phyloP scores from a whole-genome alignment of 1,140 invertebrate genomes.

The Coelopa frigida region DNA sequence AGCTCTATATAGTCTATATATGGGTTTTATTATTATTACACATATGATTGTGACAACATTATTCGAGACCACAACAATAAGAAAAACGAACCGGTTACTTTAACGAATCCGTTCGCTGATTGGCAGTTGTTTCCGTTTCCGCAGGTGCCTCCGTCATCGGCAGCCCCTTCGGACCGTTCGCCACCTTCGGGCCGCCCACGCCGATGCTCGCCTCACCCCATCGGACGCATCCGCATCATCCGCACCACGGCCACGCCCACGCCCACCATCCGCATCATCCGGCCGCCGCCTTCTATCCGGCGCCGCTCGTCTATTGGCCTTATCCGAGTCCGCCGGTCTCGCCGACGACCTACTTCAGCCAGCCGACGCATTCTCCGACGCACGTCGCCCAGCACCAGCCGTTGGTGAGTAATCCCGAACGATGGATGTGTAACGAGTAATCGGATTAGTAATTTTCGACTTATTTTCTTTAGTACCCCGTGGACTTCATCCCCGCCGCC shows the following conservation, averaged over 20 bases:
- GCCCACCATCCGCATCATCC: conserved; percentile 41
- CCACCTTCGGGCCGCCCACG: conserved; percentile 26
- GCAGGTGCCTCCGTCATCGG: conserved; percentile 35
- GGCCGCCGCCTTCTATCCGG: conserved; percentile 47
- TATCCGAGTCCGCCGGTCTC: conserved; percentile 89
- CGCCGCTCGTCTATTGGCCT: conserved; percentile 75
- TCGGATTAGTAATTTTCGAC: neutral
- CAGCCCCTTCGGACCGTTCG: conserved; percentile 34
- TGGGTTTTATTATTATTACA: too few species aligned
- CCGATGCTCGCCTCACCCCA: conserved; percentile 33
- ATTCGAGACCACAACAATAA: too few species aligned
- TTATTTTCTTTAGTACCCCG: conserved; percentile 23
- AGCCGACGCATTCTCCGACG: conserved; percentile 49
- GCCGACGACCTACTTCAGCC: conserved; percentile 72
- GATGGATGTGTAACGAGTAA: neutral
- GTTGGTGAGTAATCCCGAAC: conserved; percentile 40
- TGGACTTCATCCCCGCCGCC: conserved; percentile 25
- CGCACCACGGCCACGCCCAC: conserved; percentile 8
- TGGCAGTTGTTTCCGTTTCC: neutral
- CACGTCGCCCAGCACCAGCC: conserved; percentile 44
- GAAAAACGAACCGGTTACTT: neutral
- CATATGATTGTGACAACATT: too few species aligned
- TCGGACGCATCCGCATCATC: conserved; percentile 49
- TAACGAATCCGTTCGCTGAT: neutral
- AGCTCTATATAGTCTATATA: too few species aligned